Base-by-base conservation (phyloP, 2,888 invertebrate species). In the Halictus ligatus region DNA sequence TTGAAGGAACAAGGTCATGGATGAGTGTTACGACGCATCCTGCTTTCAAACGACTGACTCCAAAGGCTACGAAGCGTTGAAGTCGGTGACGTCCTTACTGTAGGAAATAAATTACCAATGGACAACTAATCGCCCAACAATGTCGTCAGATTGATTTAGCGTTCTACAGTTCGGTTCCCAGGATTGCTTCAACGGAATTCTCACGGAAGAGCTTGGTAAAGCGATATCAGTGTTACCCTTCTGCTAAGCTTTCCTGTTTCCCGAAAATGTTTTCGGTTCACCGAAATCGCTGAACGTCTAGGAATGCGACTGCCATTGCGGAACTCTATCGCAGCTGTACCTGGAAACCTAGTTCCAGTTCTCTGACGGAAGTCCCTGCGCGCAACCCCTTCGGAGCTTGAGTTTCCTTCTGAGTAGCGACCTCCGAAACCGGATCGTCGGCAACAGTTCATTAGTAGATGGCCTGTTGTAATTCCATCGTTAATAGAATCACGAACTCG, bases 331-430 rank as follows among this genome's bases (percentile, higher is more conserved):
- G 83, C 71, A 35, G 40, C 54, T 86, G 89, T 92, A 92, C 92
- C 90, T 90, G 90, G 92, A 92, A 92, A 91, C 89, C 87, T 84
- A 90, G 83, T 89, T 91, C 86, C 81, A 87, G 54, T 80, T 73
- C 74, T 40, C 8, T 64, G 46, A 74, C 83, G 83, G 80, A 81
- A 81, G 80, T 75, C 82, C 76, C 75, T 73, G 73, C 48, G 75
- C 86, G 75, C 86, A 90, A 92, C 89, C 88, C 89, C 87, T 88
- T 88, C 78, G 76, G 78, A 87, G 83, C 81, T 87, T 84, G 67
- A 78, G 58, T 91, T 91, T 85, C 88, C 75, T 75, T 50, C 72
- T 69, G 50, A 81, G 83, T 86, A 84, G 83, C 76, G 84, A 83
- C 73, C 89, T 86, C 78, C 78, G 87, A 84, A 92, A 93, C 88